Evolutionary conservation across 2,888 invertebrate species (phyloP), one percentile per base, ranked within the genome.

Genomic region (Drosophila prostipennis): DNA sequence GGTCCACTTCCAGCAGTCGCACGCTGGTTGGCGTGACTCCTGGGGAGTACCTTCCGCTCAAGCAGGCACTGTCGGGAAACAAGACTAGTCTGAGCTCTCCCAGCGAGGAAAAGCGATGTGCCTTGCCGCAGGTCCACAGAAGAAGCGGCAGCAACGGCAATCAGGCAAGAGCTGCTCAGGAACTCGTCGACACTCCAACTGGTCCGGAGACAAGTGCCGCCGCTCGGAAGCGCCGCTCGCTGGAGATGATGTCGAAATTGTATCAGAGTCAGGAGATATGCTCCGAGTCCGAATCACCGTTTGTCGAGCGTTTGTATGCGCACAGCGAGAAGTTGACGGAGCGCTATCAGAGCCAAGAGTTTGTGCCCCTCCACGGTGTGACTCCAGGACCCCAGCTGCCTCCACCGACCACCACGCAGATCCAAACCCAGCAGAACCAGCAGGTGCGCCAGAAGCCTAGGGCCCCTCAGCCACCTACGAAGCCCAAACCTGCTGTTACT

Each of bases 1-100:
- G 96, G 96, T 96, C 96, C 0, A 96, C 95, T 1, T 96, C 96
- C 74, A 95, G 95, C 19, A 96, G 96, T 81, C 95, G 96, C 61
- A 96, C 96, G 0, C 93, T 96, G 8, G 94, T 96, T 46, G 95
- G 94, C 11, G 80, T 80, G 2, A 59, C 78, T 7, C 94, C 95
- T 37, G 92, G 93, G 13, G 93, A 93, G 67, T 92, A 73, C 52
- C 79, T 91, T 51, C 92, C 92, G 0, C 63, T 92, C 2, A 92
- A 92, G 58, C 92, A 91, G 52, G 58, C 89, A 6, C 86, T 90
- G 14, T 70, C 76, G 19, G 75, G 77, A 3, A 68, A 76, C 6
- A 91, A 91, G 61, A 90, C 90, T 19, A 72, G 74, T 11, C 40
- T 81, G 1, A 74, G 76, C 26, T 90, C 90, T 1, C 87, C 90